phyloP scores from a whole-genome alignment of 2,113 vertebrate species.

The Emydura subglobosa region DNA sequence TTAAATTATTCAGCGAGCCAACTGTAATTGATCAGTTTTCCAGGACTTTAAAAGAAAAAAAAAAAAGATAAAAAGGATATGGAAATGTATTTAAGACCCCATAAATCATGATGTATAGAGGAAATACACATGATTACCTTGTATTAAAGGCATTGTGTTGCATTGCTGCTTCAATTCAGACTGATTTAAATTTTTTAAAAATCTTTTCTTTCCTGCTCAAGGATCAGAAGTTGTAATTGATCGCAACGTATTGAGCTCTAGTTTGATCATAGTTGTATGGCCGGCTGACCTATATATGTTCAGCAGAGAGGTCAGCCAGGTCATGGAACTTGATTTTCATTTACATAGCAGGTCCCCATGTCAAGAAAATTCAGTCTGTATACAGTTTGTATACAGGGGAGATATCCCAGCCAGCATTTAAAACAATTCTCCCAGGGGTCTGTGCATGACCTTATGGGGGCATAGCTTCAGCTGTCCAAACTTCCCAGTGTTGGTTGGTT shows the following conservation, averaged over 20 bases:
- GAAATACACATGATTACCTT: constrained; percentile 44
- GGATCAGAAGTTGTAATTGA: neutral
- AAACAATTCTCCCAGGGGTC: neutral
- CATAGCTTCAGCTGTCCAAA: neutral
- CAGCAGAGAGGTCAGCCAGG: neutral
- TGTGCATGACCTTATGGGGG: neutral
- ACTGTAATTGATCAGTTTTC: neutral
- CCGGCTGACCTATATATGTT: neutral
- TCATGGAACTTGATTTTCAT: neutral
- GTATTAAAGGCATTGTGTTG: constrained; percentile 50
- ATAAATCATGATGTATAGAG: constrained; percentile 35
- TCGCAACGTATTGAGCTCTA: neutral
- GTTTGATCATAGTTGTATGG: neutral
- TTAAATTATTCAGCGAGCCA: constrained; percentile 32
- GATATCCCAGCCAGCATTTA: neutral
- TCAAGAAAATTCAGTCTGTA: neutral
- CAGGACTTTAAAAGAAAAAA: neutral
- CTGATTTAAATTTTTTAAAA: neutral
- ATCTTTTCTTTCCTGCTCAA: neutral
- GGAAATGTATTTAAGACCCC: constrained; percentile 45
- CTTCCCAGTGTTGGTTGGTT: neutral
- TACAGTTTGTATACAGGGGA: neutral
- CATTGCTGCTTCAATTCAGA: constrained; percentile 40
- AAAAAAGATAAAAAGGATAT: constrained; percentile 38
- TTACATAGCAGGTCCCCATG: neutral